These are phyloP conservation scores for Agapornis canus DNA, from an alignment of 2,797 vertebrate species.

Conservation along the genomic window DNA sequence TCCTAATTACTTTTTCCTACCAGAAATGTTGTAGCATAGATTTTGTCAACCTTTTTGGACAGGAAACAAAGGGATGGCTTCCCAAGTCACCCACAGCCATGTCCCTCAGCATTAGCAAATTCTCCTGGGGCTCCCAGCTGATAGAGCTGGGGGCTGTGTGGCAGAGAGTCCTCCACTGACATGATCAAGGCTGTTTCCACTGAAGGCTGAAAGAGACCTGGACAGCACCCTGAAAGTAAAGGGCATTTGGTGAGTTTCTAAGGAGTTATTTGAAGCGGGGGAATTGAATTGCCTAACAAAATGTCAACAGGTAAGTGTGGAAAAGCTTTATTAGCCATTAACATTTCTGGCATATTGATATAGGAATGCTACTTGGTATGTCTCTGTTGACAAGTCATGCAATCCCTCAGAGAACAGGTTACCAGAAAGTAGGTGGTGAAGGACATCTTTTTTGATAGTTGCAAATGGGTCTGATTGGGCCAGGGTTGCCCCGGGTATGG, in stretches of 20 bases:
- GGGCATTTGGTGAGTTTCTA: not conserved
- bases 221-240: not conserved
- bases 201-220: not conserved
- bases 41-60: not conserved
- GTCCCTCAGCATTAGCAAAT: not conserved
- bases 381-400: not conserved
- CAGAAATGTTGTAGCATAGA: not conserved
- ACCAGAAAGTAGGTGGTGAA: not conserved
- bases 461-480: not conserved
- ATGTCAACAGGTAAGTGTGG: not conserved
- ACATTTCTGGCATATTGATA: fast-evolving
- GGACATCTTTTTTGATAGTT: not conserved
- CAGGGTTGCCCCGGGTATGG: fast-evolving
- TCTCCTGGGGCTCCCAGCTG: not conserved
- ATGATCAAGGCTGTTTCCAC: not conserved
- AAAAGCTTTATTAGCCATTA: not conserved
- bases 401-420: not conserved
- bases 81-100: not conserved
- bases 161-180: not conserved
- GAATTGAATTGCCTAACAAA: not conserved
- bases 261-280: not conserved
- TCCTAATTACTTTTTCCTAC: not conserved
- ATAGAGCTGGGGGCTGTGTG: not conserved
- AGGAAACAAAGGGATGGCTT: not conserved
- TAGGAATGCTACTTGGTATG: not conserved